phyloP scores from a whole-genome alignment of 2,797 vertebrate genomes.

The Crocidura indochinensis region DNA sequence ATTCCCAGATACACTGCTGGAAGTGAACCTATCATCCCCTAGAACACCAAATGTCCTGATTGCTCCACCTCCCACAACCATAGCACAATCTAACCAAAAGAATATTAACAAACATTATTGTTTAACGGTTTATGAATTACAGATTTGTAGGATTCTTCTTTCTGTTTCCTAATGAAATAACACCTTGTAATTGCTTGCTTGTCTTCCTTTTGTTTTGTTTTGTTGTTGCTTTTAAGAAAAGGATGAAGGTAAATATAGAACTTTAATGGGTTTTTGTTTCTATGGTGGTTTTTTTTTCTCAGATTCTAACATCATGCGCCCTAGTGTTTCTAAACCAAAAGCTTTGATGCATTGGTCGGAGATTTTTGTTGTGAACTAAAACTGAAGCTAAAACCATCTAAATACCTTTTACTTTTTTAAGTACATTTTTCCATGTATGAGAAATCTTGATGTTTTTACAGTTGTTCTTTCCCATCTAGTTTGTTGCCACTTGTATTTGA shows the following conservation, averaged over 20 bases:
- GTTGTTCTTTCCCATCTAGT: background rate
- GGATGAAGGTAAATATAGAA: slow-evolving; percentile 3
- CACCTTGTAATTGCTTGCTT: too few species aligned
- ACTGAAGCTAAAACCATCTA: background rate
- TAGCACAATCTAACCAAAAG: too few species aligned
- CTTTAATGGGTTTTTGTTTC: slow-evolving; percentile 64
- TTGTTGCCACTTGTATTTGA: background rate
- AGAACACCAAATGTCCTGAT: too few species aligned
- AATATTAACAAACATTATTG: too few species aligned
- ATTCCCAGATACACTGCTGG: too few species aligned
- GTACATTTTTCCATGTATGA: background rate
- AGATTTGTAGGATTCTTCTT: too few species aligned
- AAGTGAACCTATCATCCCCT: too few species aligned
- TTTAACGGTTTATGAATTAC: too few species aligned
- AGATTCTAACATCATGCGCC: slow-evolving; percentile 22
- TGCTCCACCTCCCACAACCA: too few species aligned
- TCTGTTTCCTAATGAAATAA: too few species aligned
- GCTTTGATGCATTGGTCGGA: slow-evolving; percentile 4
- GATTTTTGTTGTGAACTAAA: slow-evolving; percentile 58
- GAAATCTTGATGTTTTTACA: background rate
- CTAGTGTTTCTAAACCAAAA: slow-evolving; percentile 62
- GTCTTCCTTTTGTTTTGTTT: too few species aligned
- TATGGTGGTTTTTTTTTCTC: slow-evolving; percentile 54
- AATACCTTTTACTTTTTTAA: slow-evolving; percentile 30
- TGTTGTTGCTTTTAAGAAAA: background rate